Evolutionary conservation across 2,797 vertebrate genomes (phyloP).

Genomic region (Acanthis flammea): DNA sequence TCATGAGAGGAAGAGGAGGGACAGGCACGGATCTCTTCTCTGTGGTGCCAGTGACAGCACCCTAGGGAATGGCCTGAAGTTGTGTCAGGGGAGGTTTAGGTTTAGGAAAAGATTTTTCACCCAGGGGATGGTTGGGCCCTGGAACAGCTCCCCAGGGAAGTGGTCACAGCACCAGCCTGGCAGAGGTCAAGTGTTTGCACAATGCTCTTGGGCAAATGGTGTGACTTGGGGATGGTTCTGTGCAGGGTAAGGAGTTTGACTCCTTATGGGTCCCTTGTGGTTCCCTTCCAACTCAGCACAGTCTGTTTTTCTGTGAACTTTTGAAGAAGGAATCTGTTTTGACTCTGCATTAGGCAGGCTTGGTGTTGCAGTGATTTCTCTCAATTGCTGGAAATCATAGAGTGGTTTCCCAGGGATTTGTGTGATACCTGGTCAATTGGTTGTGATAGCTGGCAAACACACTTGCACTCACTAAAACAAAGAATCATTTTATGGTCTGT

Average conservation of each 20-base stretch:
- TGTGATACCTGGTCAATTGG: neutral
- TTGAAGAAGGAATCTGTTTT: neutral
- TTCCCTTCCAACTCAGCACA: neutral
- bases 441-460: neutral
- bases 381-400: neutral
- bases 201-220: fast-evolving
- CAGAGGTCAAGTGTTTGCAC: neutral
- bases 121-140: fast-evolving
- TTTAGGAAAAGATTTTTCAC: neutral
- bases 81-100: neutral
- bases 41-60: neutral
- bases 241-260: neutral
- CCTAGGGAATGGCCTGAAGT: fast-evolving
- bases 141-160: neutral
- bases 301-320: neutral
- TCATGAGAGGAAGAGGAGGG: neutral
- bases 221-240: neutral
- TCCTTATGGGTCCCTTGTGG: neutral
- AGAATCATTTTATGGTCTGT: neutral
- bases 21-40: neutral
- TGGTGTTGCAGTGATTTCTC: neutral
- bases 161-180: neutral
- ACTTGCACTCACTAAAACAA: neutral
- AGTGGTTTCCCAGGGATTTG: neutral
- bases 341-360: neutral